Evolutionary conservation across 2,888 invertebrate species (phyloP).

Genomic region (Lingula anatina): DNA sequence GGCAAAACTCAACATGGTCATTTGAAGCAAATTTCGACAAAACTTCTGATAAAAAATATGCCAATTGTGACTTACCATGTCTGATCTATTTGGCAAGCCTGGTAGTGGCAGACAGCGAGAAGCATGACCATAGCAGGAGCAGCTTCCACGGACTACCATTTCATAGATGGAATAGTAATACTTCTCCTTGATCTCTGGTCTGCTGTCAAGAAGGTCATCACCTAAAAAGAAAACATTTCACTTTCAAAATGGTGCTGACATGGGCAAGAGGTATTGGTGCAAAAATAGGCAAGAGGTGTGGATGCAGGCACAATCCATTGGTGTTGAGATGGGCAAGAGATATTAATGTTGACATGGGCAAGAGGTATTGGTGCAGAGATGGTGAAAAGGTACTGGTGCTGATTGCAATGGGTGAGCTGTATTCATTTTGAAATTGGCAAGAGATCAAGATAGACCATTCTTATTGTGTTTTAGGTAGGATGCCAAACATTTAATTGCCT

Average conservation of each 20-base stretch:
- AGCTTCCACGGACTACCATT: constrained; percentile 96
- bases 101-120: constrained; percentile 52
- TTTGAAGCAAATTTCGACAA: too few relatives aligned
- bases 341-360: too few relatives aligned
- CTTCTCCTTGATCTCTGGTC: constrained; percentile 94
- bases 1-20: too few relatives aligned
- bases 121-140: constrained; percentile 99
- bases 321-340: too few relatives aligned
- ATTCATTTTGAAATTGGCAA: too few relatives aligned
- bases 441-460: too few relatives aligned
- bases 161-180: constrained; percentile 98
- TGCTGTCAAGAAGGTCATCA: constrained; percentile 82
- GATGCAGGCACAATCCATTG: background rate
- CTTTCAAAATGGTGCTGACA: background rate
- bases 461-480: too few relatives aligned
- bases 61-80: constrained; percentile 47
- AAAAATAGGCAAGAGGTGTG: background rate
- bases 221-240: constrained; percentile 50
- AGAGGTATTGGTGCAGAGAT: too few relatives aligned
- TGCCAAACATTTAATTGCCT: too few relatives aligned
- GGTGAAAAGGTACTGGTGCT: background rate
- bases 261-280: too few relatives aligned
- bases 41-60: too few relatives aligned
- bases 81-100: constrained; percentile 21
- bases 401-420: too few relatives aligned